These are phyloP conservation scores for Lepidochrysops patricia DNA, from an alignment of 2,888 invertebrate genomes.

Conservation along the genomic window DNA sequence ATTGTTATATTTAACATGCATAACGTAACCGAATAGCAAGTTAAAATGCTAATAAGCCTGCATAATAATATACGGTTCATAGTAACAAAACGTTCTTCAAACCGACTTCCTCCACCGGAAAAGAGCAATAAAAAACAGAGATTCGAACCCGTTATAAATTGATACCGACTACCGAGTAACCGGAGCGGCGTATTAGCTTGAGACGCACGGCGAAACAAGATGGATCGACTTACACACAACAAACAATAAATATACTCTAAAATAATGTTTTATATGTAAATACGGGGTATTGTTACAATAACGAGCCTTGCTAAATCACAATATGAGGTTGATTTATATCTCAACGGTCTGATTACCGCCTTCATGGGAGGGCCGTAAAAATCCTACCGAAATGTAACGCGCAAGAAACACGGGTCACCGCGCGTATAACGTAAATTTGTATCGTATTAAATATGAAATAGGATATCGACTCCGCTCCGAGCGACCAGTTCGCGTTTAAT, in stretches of 20 bases:
- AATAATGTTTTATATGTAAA: slow-evolving; percentile 74
- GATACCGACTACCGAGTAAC: slow-evolving; percentile 45
- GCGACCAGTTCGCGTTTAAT: slow-evolving; percentile 32
- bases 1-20: slow-evolving; percentile 4
- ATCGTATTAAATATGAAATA: slow-evolving; percentile 17
- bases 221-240: slow-evolving; percentile 44
- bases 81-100: slow-evolving; percentile 16
- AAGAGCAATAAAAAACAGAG: slow-evolving; percentile 24
- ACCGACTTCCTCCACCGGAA: slow-evolving; percentile 21
- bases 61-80: slow-evolving; percentile 12
- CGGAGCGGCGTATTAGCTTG: slow-evolving; percentile 38
- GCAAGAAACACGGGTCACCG: slow-evolving; percentile 21
- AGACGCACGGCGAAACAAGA: slow-evolving; percentile 35
- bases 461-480: slow-evolving; percentile 20
- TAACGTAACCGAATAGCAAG: neutral
- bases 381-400: slow-evolving; percentile 38
- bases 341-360: slow-evolving; percentile 63
- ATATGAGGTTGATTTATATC: slow-evolving; percentile 74
- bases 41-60: slow-evolving; percentile 6
- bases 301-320: slow-evolving; percentile 78
- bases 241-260: slow-evolving; percentile 57
- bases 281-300: slow-evolving; percentile 76
- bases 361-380: slow-evolving; percentile 68
- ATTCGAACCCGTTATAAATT: slow-evolving; percentile 46
- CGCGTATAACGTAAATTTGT: slow-evolving; percentile 14